phyloP scores from a whole-genome alignment of 2,113 vertebrate genomes.

The Xerus inauris region DNA sequence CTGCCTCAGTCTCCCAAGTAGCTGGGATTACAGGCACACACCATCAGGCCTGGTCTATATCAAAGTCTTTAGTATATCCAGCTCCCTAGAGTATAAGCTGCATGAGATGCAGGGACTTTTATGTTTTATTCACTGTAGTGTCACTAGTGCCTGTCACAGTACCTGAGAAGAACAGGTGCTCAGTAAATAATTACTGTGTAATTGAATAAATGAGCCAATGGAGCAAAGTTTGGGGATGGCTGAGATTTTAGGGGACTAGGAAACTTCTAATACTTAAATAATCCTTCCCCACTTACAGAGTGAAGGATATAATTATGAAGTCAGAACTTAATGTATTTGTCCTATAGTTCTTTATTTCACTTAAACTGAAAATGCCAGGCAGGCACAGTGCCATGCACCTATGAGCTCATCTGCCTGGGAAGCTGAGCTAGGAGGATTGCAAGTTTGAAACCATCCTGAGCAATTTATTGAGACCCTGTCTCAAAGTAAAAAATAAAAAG shows the following conservation, averaged over 20 bases:
- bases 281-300: not conserved
- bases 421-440: no score
- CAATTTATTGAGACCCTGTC: no score
- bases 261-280: not conserved
- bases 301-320: not conserved
- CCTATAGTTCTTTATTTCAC: not conserved
- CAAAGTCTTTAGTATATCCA: not conserved
- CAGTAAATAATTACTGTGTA: not conserved
- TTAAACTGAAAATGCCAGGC: not conserved
- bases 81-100: not conserved
- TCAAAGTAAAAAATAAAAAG: no score
- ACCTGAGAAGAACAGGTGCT: not conserved
- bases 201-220: not conserved
- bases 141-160: not conserved
- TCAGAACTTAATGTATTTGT: conserved; percentile 30
- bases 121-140: not conserved
- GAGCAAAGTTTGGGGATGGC: not conserved
- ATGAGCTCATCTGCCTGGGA: no score
- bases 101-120: not conserved
- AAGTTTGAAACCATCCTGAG: no score
- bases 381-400: no score
- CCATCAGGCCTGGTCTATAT: not conserved
- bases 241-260: not conserved
- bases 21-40: no score
- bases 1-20: no score